Evolutionary conservation across 2,797 vertebrate species (phyloP).

Genomic region (Bucorvus abyssinicus): DNA sequence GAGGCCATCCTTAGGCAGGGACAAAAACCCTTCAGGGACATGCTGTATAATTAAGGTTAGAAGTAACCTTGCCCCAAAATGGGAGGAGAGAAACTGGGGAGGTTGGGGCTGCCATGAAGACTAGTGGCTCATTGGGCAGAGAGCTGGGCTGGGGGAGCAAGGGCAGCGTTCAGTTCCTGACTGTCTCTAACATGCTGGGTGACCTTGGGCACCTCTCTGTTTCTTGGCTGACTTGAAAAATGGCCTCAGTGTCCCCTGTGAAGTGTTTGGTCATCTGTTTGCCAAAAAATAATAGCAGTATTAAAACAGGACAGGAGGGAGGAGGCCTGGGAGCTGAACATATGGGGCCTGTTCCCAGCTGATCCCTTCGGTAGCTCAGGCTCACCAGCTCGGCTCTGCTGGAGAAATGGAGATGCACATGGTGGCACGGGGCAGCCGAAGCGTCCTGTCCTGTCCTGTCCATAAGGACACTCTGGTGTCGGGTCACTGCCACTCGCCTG

Average conservation of each 20-base stretch:
- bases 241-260: not conserved
- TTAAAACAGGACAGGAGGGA: not conserved
- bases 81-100: not conserved
- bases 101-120: not conserved
- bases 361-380: not conserved
- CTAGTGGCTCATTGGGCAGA: not conserved
- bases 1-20: not conserved
- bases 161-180: not conserved
- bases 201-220: not conserved
- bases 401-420: not conserved
- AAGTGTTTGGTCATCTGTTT: not conserved
- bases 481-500: fast-evolving
- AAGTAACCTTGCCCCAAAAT: not conserved
- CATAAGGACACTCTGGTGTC: not conserved
- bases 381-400: not conserved
- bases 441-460: not conserved
- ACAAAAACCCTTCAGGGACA: not conserved
- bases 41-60: not conserved
- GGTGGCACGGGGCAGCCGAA: fast-evolving
- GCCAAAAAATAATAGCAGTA: not conserved
- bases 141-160: not conserved
- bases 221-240: not conserved
- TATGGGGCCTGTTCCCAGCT: not conserved
- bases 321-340: not conserved
- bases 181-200: not conserved